Evolutionary conservation across 2,888 invertebrate genomes (phyloP).

Genomic region (Anticlea derivata): DNA sequence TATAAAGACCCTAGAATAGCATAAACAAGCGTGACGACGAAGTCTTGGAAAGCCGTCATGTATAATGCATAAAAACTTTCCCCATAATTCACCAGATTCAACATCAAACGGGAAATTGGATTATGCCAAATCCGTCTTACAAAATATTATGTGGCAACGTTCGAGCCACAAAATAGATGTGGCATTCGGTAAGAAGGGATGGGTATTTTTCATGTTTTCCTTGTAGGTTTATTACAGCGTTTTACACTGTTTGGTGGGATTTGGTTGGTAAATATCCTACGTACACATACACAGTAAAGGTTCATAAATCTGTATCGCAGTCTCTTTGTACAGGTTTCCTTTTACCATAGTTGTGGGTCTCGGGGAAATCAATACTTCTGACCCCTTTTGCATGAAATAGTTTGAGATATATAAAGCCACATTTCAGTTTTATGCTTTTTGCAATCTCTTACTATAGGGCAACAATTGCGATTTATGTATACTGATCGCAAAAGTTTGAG

Average conservation of each 20-base stretch:
- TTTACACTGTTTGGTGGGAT: not conserved
- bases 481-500: too few relatives aligned
- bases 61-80: slow-evolving; percentile 43
- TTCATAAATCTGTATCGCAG: not conserved
- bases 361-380: too few relatives aligned
- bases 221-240: slow-evolving; percentile 6
- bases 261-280: not conserved
- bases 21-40: slow-evolving; percentile 15
- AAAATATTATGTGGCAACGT: slow-evolving; percentile 34
- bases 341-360: too few relatives aligned
- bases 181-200: slow-evolving; percentile 10
- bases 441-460: too few relatives aligned
- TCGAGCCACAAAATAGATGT: slow-evolving; percentile 16
- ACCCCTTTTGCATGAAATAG: too few relatives aligned
- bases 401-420: too few relatives aligned
- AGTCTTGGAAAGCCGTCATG: slow-evolving; percentile 31
- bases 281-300: not conserved
- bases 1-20: not conserved
- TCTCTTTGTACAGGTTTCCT: too few relatives aligned
- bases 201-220: slow-evolving; percentile 20
- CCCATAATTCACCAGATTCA: slow-evolving; percentile 39
- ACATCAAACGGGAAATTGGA: slow-evolving; percentile 46
- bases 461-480: too few relatives aligned
- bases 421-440: too few relatives aligned
- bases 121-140: slow-evolving; percentile 40